Evolutionary conservation across 1,140 invertebrate genomes (phyloP).

Genomic region (Radopholus similis): DNA sequence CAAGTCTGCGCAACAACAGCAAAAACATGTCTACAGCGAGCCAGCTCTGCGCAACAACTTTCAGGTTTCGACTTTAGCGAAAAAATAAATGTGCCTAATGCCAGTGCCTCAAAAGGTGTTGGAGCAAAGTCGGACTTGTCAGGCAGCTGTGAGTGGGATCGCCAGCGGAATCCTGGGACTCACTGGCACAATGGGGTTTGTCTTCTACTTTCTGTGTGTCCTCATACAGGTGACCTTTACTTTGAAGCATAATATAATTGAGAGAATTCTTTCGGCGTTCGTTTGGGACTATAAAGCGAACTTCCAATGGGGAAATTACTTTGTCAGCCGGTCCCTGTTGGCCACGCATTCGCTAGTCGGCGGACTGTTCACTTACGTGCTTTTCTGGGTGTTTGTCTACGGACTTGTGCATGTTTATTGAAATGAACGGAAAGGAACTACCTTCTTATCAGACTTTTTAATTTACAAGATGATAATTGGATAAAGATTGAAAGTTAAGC

Average conservation of each 20-base stretch:
- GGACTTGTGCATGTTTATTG: slow-evolving; percentile 62
- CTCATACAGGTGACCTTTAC: slow-evolving; percentile 33
- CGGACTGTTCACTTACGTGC: slow-evolving; percentile 61
- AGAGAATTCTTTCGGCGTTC: slow-evolving; percentile 29
- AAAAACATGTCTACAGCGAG: slow-evolving; percentile 30
- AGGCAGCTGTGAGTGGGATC: slow-evolving; percentile 37
- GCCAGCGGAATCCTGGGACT: slow-evolving; percentile 39
- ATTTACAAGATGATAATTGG: too few relatives aligned
- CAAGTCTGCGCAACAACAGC: background rate
- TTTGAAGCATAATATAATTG: slow-evolving; percentile 3
- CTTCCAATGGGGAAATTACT: slow-evolving; percentile 37
- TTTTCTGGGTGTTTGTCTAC: slow-evolving; percentile 63
- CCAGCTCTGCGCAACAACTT: slow-evolving; percentile 40
- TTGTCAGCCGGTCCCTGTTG: slow-evolving; percentile 26
- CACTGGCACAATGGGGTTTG: slow-evolving; percentile 40
- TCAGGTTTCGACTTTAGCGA: slow-evolving; percentile 6
- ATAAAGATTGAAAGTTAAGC: too few relatives aligned
- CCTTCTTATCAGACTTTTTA: background rate
- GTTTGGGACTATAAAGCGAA: slow-evolving; percentile 43
- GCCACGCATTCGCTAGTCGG: slow-evolving; percentile 57
- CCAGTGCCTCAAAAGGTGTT: slow-evolving; percentile 10
- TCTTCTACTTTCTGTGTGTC: slow-evolving; percentile 41
- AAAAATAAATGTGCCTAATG: background rate
- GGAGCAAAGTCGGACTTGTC: slow-evolving; percentile 33
- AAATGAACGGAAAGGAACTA: too few relatives aligned